Percentiles rank a stretch among this genome's conserved stretches.
These are phyloP conservation scores for Tapera naevia DNA, from an alignment of 2,797 vertebrate species.

Conservation along the genomic window DNA sequence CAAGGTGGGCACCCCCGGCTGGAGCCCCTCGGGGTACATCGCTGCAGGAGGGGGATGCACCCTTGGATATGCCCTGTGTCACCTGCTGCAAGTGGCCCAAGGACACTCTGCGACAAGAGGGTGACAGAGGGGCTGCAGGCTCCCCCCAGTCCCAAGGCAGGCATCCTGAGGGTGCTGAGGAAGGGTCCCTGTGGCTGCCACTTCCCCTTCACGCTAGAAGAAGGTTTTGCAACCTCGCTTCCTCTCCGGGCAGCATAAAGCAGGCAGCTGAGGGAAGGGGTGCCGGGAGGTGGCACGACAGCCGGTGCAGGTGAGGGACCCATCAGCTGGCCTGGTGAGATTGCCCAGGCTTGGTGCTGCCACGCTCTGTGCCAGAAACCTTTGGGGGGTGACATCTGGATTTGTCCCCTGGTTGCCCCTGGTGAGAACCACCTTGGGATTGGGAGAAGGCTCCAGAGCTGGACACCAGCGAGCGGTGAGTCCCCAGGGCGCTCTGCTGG, in stretches of 20 bases:
- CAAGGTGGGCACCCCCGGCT: background rate
- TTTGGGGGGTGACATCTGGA: background rate
- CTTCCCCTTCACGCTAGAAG: constrained; percentile 12
- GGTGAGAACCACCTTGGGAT: background rate
- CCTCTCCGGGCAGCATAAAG: constrained; percentile 27
- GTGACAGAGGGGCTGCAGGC: fast-evolving
- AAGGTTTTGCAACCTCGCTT: constrained; percentile 54
- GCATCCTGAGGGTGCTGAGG: background rate
- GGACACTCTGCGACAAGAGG: background rate
- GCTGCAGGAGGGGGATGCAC: background rate
- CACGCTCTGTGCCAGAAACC: fast-evolving
- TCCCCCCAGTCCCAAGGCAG: fast-evolving
- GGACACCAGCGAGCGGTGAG: background rate
- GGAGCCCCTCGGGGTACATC: background rate
- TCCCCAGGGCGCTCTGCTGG: background rate
- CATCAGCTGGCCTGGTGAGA: fast-evolving
- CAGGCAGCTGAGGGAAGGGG: background rate
- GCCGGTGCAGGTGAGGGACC: background rate
- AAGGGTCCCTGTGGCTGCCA: background rate
- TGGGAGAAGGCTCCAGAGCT: background rate
- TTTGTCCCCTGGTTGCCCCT: background rate
- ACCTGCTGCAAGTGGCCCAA: fast-evolving
- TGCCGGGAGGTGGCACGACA: fast-evolving
- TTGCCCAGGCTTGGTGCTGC: background rate
- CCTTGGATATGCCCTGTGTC: fast-evolving